phyloP scores from a whole-genome alignment of 2,888 invertebrate species.

The Magallana nippona region DNA sequence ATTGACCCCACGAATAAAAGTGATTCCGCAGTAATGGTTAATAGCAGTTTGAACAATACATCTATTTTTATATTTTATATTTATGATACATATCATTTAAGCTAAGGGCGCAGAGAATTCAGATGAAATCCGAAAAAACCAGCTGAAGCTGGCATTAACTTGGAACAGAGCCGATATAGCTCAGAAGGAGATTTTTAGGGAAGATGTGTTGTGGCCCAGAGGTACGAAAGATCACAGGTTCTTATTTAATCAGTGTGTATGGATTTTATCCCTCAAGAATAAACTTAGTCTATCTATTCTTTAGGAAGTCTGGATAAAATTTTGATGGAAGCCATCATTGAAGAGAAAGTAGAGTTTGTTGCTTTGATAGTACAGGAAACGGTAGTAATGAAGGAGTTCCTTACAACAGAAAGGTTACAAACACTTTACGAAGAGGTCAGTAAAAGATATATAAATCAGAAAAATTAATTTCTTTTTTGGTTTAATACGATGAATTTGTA shows the following conservation, averaged over 20 bases:
- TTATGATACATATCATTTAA: constrained; percentile 9
- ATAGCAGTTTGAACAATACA: too few relatives aligned
- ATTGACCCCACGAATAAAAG: too few relatives aligned
- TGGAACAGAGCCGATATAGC: constrained; percentile 80
- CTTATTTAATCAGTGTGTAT: too few relatives aligned
- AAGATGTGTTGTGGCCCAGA: constrained; percentile 72
- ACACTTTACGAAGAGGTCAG: constrained; percentile 75
- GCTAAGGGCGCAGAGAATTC: constrained; percentile 46
- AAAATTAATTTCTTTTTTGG: too few relatives aligned
- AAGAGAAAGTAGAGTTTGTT: constrained; percentile 79
- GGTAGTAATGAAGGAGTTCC: constrained; percentile 79
- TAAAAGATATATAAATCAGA: background rate
- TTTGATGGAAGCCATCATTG: constrained; percentile 77
- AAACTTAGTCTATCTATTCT: too few relatives aligned
- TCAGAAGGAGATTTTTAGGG: constrained; percentile 78
- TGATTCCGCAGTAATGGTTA: too few relatives aligned
- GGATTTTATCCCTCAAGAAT: too few relatives aligned
- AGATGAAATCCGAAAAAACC: constrained; percentile 67
- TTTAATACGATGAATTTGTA: too few relatives aligned
- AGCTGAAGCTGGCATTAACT: constrained; percentile 78
- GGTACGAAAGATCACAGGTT: constrained; percentile 56
- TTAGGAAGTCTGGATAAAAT: constrained; percentile 75
- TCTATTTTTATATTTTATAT: too few relatives aligned
- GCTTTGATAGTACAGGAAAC: constrained; percentile 79
- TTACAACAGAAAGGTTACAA: constrained; percentile 74